Evolutionary conservation across 1,140 invertebrate genomes (phyloP), one percentile per base, ranked within the genome.

Genomic region (Mylabris phalerata): DNA sequence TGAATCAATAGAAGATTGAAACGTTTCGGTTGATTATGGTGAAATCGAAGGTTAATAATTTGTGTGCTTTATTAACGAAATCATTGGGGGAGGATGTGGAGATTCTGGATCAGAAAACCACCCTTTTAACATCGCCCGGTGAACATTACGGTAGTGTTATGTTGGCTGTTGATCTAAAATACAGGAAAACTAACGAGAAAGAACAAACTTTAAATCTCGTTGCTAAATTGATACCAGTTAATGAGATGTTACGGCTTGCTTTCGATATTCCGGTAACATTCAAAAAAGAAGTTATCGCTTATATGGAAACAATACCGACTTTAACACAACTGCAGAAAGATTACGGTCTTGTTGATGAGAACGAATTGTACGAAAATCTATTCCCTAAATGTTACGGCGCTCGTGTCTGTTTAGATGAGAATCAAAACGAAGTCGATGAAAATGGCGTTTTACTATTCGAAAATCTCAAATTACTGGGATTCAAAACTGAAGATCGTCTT

Each of bases 251-350:
- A 2, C 66, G 80, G 57, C 70, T 78, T 25, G 67, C 82, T 7
- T 84, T 84, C 61, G 77, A 82, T 61, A 80, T 79, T 9, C 77
- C 79, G 27, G 66, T 80, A 0, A 79, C 82, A 0, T 84, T 82
- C 57, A 71, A 77, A 3, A 83, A 82, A 27, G 82, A 84, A 66
- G 66, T 82, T 9, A 64, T 76, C 2, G 80, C 82, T n/a, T 84
- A 84, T 50, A 69, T 73, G 32, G 69, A 69, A 26, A 66, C 82
- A 45, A 75, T 75, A 2, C 77, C 80, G 1, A 73, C 73, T 4
- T 70, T 84, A 43, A 56, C 75, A 0, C 66, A 78, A 24, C 63
- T 84, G 2, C 79, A 83, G 55, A 58, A 71, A 7, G 75, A 82
- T 39, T 72, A 66, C 19, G 74, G 75, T 0, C 48, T 82, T 0